Conservation (phyloP, 2,113 vertebrate genomes). For the Chionomys nivalis region DNA sequence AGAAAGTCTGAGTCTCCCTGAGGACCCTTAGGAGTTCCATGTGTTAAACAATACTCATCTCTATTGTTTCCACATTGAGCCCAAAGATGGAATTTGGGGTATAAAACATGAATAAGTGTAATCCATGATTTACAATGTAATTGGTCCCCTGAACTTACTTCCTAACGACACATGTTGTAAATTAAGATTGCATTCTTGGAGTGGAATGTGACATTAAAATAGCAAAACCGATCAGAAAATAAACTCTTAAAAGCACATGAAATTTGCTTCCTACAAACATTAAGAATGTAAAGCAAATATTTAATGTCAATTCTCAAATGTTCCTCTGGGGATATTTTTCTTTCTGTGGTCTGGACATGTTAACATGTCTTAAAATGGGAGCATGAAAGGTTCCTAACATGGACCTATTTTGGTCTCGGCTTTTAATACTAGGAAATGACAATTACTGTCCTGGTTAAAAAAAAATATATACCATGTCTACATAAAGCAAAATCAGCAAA, state of each 20-base stretch:
- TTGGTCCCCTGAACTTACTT: conserved; percentile 23
- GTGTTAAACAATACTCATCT: not conserved
- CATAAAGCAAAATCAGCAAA: not conserved
- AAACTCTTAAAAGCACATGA: conserved; percentile 38
- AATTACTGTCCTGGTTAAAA: conserved; percentile 38
- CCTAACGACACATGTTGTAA: conserved; percentile 1
- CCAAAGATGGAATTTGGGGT: not conserved
- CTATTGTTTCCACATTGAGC: not conserved
- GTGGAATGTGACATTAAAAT: conserved; percentile 51
- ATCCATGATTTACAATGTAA: conserved; percentile 6
- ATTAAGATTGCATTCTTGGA: conserved; percentile 64
- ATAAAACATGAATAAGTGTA: not conserved
- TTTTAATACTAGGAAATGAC: conserved; percentile 33
- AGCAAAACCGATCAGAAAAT: conserved; percentile 62
- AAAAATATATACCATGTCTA: not conserved
- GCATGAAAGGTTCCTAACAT: not conserved
- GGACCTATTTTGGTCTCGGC: conserved; percentile 38
- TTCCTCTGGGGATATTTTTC: conserved; percentile 52
- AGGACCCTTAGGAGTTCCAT: not conserved
- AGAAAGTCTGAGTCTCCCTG: not conserved
- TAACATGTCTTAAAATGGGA: conserved; percentile 44
- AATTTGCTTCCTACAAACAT: conserved; percentile 57
- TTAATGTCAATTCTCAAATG: conserved; percentile 53
- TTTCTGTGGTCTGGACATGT: conserved; percentile 55
- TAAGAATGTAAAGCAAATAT: conserved; percentile 61